phyloP scores from a whole-genome alignment of 2,888 invertebrate species.

The Aphodius sticticus region DNA sequence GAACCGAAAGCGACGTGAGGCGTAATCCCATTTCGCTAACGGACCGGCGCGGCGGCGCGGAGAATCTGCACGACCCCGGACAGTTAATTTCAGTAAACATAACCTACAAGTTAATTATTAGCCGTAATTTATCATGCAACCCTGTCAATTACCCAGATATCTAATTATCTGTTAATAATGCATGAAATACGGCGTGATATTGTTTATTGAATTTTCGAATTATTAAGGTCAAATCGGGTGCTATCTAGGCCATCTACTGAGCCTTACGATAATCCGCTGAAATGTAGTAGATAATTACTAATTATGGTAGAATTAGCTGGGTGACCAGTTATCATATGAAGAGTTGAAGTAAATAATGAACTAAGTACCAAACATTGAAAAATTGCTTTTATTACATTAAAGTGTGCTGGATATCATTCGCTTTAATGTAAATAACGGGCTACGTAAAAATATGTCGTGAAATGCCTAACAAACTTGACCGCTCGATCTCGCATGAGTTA shows the following conservation, averaged over 20 bases:
- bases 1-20: background rate
- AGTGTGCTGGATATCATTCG: too few species aligned
- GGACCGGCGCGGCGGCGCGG: background rate
- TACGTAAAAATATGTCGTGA: too few species aligned
- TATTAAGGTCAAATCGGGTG: background rate
- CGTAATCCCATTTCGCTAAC: background rate
- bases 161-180: background rate
- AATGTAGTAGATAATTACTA: background rate
- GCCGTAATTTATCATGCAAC: background rate
- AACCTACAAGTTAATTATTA: slow-evolving; percentile 4
- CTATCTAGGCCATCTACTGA: background rate
- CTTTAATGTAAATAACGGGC: too few species aligned
- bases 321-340: too few species aligned
- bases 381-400: too few species aligned
- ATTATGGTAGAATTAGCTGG: background rate
- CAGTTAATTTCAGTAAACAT: background rate
- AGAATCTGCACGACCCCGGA: background rate
- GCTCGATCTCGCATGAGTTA: too few species aligned
- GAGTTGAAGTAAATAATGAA: too few species aligned
- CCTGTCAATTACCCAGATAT: background rate
- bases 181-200: slow-evolving; percentile 4
- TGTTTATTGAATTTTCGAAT: background rate
- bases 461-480: too few species aligned
- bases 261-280: background rate
- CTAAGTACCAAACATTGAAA: too few species aligned